These are phyloP conservation scores for Drosophila anomalata DNA, from an alignment of 2,888 invertebrate species.

Conservation along the genomic window DNA sequence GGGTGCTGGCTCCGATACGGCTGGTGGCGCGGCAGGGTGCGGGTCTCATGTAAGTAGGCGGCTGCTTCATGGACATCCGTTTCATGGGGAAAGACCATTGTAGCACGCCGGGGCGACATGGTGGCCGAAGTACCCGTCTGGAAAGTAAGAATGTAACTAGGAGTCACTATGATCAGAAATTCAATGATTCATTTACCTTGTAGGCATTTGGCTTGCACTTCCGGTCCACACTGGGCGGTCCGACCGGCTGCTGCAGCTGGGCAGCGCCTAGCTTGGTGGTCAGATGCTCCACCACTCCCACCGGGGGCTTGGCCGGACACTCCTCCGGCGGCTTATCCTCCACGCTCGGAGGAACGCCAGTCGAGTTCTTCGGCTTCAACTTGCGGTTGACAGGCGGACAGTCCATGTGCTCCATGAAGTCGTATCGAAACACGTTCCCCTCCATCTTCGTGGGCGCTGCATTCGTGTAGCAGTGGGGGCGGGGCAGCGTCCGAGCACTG, in stretches of 20 bases:
- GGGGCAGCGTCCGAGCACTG: constrained; percentile 75
- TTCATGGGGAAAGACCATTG: constrained; percentile 80
- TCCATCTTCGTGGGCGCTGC: constrained; percentile 85
- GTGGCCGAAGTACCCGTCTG: constrained; percentile 68
- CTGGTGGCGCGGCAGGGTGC: constrained; percentile 82
- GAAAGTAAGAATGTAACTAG: neutral
- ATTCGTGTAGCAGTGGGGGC: constrained; percentile 85
- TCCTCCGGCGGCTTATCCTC: constrained; percentile 82
- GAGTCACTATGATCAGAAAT: no score
- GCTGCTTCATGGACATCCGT: constrained; percentile 58
- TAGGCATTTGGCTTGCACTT: constrained; percentile 86
- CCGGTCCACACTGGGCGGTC: constrained; percentile 87
- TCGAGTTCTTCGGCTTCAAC: constrained; percentile 87
- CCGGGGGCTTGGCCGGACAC: constrained; percentile 80
- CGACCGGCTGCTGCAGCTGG: constrained; percentile 57
- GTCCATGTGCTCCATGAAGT: constrained; percentile 83
- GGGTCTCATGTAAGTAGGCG: constrained; percentile 74
- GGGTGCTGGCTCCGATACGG: constrained; percentile 51
- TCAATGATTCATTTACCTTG: constrained; percentile 78
- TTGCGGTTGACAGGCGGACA: constrained; percentile 92
- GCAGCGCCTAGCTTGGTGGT: constrained; percentile 59
- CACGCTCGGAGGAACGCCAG: constrained; percentile 29
- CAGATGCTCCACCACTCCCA: constrained; percentile 64
- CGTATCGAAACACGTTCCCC: constrained; percentile 85
- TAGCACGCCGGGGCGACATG: constrained; percentile 71